phyloP scores from a whole-genome alignment of 2,113 vertebrate genomes.

The Mirza zaza region DNA sequence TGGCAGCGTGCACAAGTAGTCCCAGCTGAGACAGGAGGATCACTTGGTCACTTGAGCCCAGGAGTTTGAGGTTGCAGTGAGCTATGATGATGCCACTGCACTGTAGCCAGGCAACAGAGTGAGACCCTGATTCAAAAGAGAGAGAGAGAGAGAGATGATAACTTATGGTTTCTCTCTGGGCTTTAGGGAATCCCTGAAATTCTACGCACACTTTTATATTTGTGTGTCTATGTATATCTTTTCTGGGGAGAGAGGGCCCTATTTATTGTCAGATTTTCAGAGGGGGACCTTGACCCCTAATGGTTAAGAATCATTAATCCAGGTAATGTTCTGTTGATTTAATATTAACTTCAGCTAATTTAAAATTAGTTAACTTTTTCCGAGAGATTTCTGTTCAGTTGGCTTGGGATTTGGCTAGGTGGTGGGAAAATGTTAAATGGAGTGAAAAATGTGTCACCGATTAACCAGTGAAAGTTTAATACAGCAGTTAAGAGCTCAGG shows the following conservation, averaged over 20 bases:
- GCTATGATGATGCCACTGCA: no score
- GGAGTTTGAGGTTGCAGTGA: no score
- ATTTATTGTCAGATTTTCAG: neutral
- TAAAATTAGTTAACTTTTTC: conserved; percentile 24
- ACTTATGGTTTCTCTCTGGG: neutral
- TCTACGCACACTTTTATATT: neutral
- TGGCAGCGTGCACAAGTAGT: no score
- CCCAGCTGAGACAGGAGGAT: no score
- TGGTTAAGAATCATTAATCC: conserved; percentile 18
- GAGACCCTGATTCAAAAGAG: neutral
- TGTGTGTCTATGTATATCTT: neutral
- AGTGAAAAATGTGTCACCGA: neutral
- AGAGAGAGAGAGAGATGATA: neutral
- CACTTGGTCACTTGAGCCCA: no score
- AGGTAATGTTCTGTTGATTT: neutral
- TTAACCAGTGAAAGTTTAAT: neutral
- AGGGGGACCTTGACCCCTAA: neutral
- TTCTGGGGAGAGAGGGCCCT: neutral
- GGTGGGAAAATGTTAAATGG: neutral
- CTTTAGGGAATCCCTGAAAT: neutral
- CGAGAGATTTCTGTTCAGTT: neutral
- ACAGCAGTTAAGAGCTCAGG: neutral
- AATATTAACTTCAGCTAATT: conserved; percentile 37
- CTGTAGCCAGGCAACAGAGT: neutral
- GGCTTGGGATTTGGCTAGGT: neutral